These are phyloP conservation scores for Pseudoatta argentina DNA, from an alignment of 1,140 invertebrate species.

Conservation along the genomic window DNA sequence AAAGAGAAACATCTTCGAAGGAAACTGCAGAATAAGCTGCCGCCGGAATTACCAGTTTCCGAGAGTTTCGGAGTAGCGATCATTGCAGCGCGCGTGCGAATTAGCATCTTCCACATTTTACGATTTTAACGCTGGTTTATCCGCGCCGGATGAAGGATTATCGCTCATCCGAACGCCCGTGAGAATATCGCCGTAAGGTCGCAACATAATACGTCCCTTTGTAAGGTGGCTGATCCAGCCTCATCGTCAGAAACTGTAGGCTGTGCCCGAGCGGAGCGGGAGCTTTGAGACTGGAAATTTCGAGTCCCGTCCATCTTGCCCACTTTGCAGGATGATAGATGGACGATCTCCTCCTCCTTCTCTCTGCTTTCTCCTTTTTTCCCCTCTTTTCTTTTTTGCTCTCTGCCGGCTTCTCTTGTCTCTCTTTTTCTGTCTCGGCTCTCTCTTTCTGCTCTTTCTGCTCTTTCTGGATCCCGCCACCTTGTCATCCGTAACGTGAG, in stretches of 20 bases:
- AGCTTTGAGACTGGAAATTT: conserved; percentile 64
- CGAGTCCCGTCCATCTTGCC: conserved; percentile 74
- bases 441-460: conserved; percentile 43
- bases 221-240: conserved; percentile 72
- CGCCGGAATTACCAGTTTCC: conserved; percentile 35
- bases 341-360: conserved; percentile 64
- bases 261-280: conserved; percentile 47
- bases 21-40: conserved; percentile 8
- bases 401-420: conserved; percentile 31
- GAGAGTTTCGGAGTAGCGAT: conserved; percentile 39
- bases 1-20: conserved; percentile 41
- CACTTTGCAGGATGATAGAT: conserved; percentile 79
- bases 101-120: conserved; percentile 56
- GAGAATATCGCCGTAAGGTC: conserved; percentile 71
- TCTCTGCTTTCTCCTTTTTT: conserved; percentile 8
- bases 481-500: conserved; percentile 31
- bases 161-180: conserved; percentile 68
- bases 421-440: conserved; percentile 41
- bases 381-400: conserved; percentile 31
- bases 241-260: conserved; percentile 74
- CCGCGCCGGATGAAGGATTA: conserved; percentile 72
- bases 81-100: not conserved
- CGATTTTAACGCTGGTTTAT: conserved; percentile 66
- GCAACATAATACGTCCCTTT: conserved; percentile 75
- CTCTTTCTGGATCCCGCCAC: not conserved